A percentile compares a stretch with the other conserved stretches of the same genome.
Conservation (phyloP, 2,113 vertebrate species). For the Hemiprocne comata region DNA sequence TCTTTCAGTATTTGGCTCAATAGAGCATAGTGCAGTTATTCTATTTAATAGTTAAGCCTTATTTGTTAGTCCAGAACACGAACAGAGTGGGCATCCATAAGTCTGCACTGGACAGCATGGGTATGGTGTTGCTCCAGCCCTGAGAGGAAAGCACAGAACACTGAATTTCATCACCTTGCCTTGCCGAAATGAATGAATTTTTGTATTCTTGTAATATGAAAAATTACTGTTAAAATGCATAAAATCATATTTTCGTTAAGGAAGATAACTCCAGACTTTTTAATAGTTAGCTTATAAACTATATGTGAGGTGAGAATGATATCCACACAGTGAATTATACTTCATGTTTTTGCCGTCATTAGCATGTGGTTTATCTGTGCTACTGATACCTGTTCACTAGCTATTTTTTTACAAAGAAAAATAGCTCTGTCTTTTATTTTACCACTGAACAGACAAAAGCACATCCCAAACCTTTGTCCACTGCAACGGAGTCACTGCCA, state of each 20-base stretch:
- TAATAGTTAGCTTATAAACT: neutral
- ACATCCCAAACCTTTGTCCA: neutral
- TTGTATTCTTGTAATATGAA: neutral
- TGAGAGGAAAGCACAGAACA: neutral
- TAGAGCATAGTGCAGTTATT: neutral
- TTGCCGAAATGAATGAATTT: neutral
- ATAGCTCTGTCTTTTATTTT: neutral
- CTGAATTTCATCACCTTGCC: neutral
- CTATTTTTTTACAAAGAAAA: neutral
- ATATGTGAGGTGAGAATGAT: neutral
- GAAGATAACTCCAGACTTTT: neutral
- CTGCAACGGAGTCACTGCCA: neutral
- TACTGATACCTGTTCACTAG: neutral
- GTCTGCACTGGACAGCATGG: neutral
- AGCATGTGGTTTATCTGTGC: neutral
- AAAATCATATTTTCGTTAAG: neutral
- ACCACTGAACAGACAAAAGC: neutral
- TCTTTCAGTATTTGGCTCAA: neutral
- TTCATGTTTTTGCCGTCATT: neutral
- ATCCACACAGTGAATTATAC: neutral
- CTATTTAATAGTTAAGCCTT: neutral
- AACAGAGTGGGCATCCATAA: neutral
- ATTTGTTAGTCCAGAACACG: neutral
- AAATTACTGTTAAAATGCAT: neutral
- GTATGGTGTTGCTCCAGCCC: neutral